Percentiles rank a stretch among this genome's conserved stretches.
phyloP scores from a whole-genome alignment of 2,113 vertebrate genomes.

The Odocoileus virginianus region DNA sequence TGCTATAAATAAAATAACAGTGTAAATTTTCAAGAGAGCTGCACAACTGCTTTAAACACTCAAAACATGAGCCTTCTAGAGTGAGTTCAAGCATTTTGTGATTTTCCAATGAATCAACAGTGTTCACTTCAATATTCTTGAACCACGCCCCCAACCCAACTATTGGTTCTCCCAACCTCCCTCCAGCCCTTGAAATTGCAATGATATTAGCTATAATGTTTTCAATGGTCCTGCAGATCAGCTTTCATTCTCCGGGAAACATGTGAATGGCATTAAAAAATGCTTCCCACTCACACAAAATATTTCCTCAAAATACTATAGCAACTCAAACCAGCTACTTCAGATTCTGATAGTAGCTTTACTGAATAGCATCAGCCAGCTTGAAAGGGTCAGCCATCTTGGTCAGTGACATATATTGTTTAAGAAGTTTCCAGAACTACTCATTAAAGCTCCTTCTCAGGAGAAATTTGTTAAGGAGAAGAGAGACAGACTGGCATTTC shows the following conservation, averaged over 20 bases:
- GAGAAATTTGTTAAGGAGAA: constrained; percentile 21
- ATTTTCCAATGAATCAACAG: constrained; percentile 72
- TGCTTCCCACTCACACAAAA: constrained; percentile 70
- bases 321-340: constrained; percentile 71
- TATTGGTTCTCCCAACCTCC: constrained; percentile 29
- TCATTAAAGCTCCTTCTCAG: constrained; percentile 11
- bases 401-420: neutral
- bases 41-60: constrained; percentile 50
- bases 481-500: neutral
- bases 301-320: constrained; percentile 73
- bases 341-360: constrained; percentile 62
- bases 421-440: constrained; percentile 52
- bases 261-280: constrained; percentile 81
- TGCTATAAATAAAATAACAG: constrained; percentile 81
- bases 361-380: neutral
- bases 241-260: constrained; percentile 77
- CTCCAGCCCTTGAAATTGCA: constrained; percentile 14
- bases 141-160: neutral
- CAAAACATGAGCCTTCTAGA: constrained; percentile 62
- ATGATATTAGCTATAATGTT: constrained; percentile 79
- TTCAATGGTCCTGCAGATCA: constrained; percentile 74
- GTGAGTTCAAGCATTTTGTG: constrained; percentile 60
- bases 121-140: constrained; percentile 68
- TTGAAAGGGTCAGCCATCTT: constrained; percentile 66
- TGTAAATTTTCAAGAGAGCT: constrained; percentile 75